phyloP scores from a whole-genome alignment of 2,888 invertebrate genomes.

The Phragmatobia fuliginosa region DNA sequence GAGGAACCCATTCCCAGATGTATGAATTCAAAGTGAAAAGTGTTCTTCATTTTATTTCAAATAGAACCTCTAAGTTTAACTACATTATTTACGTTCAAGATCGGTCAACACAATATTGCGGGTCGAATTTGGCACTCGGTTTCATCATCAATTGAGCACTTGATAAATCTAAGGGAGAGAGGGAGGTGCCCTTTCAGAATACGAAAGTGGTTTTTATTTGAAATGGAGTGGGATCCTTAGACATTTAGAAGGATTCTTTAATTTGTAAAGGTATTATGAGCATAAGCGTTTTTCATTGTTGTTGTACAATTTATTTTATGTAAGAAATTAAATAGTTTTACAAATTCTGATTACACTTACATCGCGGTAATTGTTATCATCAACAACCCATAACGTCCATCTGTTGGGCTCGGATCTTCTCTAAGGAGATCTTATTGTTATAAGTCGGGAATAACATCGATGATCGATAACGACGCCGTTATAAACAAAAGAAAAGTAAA shows the following conservation, averaged over 20 bases:
- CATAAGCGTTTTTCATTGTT: not conserved
- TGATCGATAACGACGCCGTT: too few species aligned
- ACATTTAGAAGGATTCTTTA: not conserved
- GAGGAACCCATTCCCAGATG: not conserved
- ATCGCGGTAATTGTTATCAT: too few species aligned
- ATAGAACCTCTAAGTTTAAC: not conserved
- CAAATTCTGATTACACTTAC: not conserved
- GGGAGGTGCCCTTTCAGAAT: not conserved
- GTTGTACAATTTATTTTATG: not conserved
- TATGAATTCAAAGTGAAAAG: not conserved
- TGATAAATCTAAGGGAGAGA: not conserved
- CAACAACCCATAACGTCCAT: too few species aligned
- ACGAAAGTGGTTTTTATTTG: constrained; percentile 7
- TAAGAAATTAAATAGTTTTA: not conserved
- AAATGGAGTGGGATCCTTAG: constrained; percentile 1
- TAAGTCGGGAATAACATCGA: too few species aligned
- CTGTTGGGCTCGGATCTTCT: too few species aligned
- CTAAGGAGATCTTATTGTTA: too few species aligned
- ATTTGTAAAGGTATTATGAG: not conserved
- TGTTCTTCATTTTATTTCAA: not conserved
- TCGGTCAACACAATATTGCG: not conserved
- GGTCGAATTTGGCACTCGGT: not conserved
- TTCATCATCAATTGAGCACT: constrained; percentile 4
- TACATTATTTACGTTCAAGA: not conserved
- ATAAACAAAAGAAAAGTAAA: too few species aligned